phyloP scores from a whole-genome alignment of 2,113 vertebrate species.

The Arvicanthis niloticus region DNA sequence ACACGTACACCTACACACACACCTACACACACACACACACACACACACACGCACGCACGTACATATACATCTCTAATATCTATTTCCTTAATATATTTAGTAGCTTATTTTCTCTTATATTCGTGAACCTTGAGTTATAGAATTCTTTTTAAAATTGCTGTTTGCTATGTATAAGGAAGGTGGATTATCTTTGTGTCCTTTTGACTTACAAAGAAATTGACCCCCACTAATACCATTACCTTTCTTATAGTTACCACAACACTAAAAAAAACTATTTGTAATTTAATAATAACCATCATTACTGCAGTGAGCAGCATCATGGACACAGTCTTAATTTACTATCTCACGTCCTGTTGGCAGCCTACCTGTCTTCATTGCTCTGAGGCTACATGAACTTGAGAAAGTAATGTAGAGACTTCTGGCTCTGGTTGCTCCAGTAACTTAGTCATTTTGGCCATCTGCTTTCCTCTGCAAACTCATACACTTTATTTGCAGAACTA shows the following conservation, averaged over 20 bases:
- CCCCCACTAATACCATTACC: not conserved
- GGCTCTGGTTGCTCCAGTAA: not conserved
- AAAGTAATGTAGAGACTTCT: not conserved
- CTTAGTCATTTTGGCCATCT: not conserved
- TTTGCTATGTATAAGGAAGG: not conserved
- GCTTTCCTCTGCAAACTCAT: not conserved
- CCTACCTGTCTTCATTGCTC: not conserved
- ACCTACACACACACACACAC: no score
- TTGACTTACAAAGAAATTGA: not conserved
- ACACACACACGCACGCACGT: no score
- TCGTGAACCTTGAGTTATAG: not conserved
- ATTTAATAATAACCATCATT: not conserved
- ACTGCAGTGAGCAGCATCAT: not conserved
- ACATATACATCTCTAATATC: not conserved
- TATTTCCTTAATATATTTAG: not conserved
- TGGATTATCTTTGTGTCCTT: not conserved
- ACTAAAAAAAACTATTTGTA: not conserved
- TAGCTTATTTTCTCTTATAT: not conserved
- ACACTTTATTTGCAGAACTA: not conserved
- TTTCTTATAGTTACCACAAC: not conserved
- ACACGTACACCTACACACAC: no score
- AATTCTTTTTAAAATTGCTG: not conserved
- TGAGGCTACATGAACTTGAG: not conserved
- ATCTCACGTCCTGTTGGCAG: not conserved
- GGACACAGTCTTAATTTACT: rapidly evolving